Conservation (phyloP, 2,888 invertebrate species). For the Agapostemon virescens region DNA sequence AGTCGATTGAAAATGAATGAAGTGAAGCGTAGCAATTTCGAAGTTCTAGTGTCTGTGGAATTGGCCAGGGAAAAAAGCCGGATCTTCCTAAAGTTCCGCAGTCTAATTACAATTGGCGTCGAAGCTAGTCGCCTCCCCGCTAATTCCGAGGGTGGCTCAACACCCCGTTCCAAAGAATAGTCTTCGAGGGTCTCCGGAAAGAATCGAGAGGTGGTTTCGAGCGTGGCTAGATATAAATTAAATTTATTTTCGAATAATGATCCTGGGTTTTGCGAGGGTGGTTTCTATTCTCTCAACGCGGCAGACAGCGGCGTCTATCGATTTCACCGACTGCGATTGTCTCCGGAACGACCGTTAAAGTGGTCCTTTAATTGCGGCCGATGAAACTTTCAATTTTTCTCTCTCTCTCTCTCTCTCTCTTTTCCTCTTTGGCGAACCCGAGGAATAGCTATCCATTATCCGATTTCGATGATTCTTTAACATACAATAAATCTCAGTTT, state of each 20-base stretch:
- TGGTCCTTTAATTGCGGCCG: constrained; percentile 12
- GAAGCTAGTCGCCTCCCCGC: background rate
- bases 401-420: constrained; percentile 5
- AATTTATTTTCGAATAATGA: constrained; percentile 39
- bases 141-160: background rate
- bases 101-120: background rate
- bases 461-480: background rate
- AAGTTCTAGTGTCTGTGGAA: background rate
- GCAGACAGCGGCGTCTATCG: background rate
- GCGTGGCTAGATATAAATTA: constrained; percentile 32
- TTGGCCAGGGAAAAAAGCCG: background rate
- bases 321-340: background rate
- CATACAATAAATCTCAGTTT: background rate
- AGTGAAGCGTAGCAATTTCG: background rate
- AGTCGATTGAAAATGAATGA: background rate
- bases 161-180: background rate
- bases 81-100: background rate
- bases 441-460: background rate
- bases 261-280: background rate
- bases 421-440: background rate
- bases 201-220: background rate
- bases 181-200: background rate
- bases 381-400: constrained; percentile 10
- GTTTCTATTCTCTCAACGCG: background rate
- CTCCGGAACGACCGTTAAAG: background rate